Conservation (phyloP, 1,140 invertebrate genomes). For the Neodiprion fabricii region DNA sequence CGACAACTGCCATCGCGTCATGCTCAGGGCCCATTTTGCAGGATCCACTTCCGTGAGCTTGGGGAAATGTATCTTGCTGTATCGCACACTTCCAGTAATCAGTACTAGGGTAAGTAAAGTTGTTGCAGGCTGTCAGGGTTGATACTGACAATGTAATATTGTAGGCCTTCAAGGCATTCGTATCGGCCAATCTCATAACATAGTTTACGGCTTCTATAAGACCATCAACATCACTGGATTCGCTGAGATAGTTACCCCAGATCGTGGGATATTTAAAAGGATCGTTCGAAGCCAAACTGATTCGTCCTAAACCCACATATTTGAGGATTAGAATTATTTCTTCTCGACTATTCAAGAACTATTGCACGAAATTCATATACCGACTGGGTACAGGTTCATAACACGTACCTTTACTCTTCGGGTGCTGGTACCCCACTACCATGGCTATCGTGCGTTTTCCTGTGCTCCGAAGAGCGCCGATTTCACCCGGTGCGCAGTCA, state of each 20-base stretch:
- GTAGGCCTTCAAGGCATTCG: slow-evolving; percentile 39
- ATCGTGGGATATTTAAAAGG: slow-evolving; percentile 66
- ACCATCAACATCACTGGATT: slow-evolving; percentile 54
- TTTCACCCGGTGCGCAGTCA: slow-evolving; percentile 43
- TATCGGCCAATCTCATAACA: slow-evolving; percentile 40
- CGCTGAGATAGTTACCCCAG: slow-evolving; percentile 65
- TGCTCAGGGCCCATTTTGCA: slow-evolving; percentile 65
- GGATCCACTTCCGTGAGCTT: slow-evolving; percentile 66
- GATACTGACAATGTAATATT: slow-evolving; percentile 32
- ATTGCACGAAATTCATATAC: too few species aligned
- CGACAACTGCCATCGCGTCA: slow-evolving; percentile 60
- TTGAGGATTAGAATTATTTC: background rate
- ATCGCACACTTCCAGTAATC: slow-evolving; percentile 65
- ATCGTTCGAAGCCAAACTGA: slow-evolving; percentile 55
- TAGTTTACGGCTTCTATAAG: slow-evolving; percentile 54
- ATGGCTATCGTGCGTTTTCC: slow-evolving; percentile 59
- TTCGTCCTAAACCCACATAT: slow-evolving; percentile 58
- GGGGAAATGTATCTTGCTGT: slow-evolving; percentile 54
- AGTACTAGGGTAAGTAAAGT: slow-evolving; percentile 63
- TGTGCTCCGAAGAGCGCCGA: slow-evolving; percentile 47
- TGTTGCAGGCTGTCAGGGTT: slow-evolving; percentile 35
- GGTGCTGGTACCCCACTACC: slow-evolving; percentile 70
- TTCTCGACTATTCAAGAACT: background rate
- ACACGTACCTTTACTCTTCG: slow-evolving; percentile 76
- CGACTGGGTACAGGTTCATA: background rate